phyloP scores from a whole-genome alignment of 2,797 vertebrate species.

The Microhierax caerulescens region DNA sequence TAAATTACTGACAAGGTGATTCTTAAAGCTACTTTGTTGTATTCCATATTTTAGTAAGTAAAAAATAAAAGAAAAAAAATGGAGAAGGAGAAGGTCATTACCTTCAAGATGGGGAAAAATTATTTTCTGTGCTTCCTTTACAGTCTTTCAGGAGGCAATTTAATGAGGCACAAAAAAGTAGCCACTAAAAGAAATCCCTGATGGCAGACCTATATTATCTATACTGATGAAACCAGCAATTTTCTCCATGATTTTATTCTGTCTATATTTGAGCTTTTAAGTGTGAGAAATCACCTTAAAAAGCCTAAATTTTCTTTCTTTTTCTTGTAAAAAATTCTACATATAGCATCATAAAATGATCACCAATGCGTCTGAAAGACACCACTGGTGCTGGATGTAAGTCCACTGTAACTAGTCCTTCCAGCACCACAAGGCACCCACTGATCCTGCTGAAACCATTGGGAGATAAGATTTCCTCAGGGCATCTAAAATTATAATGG shows the following conservation, averaged over 20 bases:
- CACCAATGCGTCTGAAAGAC: neutral
- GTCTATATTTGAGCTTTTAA: neutral
- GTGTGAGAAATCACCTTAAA: neutral
- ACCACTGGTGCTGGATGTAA: neutral
- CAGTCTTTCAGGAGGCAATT: neutral
- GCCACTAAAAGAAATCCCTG: neutral
- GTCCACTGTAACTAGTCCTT: neutral
- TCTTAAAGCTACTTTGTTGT: neutral
- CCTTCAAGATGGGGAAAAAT: neutral
- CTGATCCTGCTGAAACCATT: neutral
- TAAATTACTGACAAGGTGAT: slow-evolving; percentile 3
- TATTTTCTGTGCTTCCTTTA: neutral
- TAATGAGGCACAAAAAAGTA: neutral
- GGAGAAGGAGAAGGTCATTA: neutral
- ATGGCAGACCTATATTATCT: neutral
- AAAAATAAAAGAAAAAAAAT: neutral
- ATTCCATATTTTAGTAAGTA: neutral
- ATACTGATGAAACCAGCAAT: neutral
- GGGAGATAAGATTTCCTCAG: neutral
- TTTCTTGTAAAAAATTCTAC: neutral
- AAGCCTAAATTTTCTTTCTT: neutral
- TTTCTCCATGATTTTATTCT: neutral
- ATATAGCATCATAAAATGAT: neutral
- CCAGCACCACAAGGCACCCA: neutral
- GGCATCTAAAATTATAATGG: neutral